phyloP scores from a whole-genome alignment of 35 echinoderm and acorn worm genomes.

The Heliocidaris erythrogramma region DNA sequence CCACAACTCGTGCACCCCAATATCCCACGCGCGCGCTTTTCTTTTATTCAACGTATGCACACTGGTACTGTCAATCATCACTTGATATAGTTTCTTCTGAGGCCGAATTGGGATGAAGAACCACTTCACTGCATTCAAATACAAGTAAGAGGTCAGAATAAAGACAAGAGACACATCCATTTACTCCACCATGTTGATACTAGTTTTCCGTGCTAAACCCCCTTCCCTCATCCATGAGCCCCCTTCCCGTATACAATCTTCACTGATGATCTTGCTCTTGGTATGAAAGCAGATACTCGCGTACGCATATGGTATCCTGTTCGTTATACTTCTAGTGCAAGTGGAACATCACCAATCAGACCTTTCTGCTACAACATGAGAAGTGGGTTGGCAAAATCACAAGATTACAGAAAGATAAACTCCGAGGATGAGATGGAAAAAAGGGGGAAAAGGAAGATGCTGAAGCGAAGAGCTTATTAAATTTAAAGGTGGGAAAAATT shows the following conservation, averaged over 20 bases:
- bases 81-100: slow-evolving; percentile 52
- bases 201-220: background rate
- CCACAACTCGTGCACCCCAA: background rate
- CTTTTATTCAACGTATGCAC: slow-evolving; percentile 37
- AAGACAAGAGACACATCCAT: background rate
- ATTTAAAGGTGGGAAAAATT: slow-evolving; percentile 54
- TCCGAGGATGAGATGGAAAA: background rate
- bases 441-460: background rate
- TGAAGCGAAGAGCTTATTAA: slow-evolving; percentile 39
- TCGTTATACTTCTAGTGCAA: background rate
- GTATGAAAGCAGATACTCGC: slow-evolving; percentile 35
- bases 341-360: background rate
- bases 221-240: background rate
- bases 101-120: background rate
- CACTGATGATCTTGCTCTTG: background rate
- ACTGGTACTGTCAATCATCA: slow-evolving; percentile 33
- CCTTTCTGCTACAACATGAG: background rate
- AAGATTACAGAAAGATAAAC: slow-evolving; percentile 33
- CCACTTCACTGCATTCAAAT: slow-evolving; percentile 32
- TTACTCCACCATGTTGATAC: background rate
- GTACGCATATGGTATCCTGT: slow-evolving; percentile 14
- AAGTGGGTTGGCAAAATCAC: background rate
- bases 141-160: slow-evolving; percentile 36
- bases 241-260: background rate
- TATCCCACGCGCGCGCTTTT: slow-evolving; percentile 14